phyloP scores from a whole-genome alignment of 1,140 invertebrate species.

The Thrips palmi region DNA sequence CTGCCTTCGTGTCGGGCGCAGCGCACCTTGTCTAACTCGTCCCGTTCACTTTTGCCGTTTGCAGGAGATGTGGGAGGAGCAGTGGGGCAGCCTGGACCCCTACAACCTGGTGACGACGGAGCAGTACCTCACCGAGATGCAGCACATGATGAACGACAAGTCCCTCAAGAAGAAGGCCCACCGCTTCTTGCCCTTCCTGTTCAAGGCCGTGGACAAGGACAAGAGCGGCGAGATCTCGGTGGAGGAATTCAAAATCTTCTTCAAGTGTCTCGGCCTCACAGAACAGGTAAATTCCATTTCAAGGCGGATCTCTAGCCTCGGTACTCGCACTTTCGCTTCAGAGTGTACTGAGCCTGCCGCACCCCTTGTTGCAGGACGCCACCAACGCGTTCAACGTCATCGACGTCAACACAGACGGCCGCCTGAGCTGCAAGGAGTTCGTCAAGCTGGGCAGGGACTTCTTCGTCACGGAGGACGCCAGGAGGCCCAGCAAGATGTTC shows the following conservation, averaged over 20 bases:
- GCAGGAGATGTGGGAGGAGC: slow-evolving; percentile 58
- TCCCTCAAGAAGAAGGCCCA: slow-evolving; percentile 49
- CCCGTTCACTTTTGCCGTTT: no score
- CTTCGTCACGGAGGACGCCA: slow-evolving; percentile 56
- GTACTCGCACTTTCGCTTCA: background rate
- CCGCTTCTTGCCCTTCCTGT: slow-evolving; percentile 55
- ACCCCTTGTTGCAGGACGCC: slow-evolving; percentile 32
- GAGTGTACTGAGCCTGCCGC: background rate
- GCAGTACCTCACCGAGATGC: slow-evolving; percentile 61
- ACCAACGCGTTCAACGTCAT: slow-evolving; percentile 54
- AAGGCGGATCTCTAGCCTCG: background rate
- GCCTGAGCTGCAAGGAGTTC: slow-evolving; percentile 55
- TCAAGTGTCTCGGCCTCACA: slow-evolving; percentile 50
- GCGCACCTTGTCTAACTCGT: no score
- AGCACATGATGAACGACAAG: slow-evolving; percentile 57
- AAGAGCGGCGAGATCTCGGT: slow-evolving; percentile 55
- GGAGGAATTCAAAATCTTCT: slow-evolving; percentile 66
- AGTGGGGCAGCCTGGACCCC: slow-evolving; percentile 61
- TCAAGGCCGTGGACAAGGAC: slow-evolving; percentile 69
- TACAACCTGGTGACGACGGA: slow-evolving; percentile 63
- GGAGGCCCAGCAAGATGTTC: slow-evolving; percentile 58
- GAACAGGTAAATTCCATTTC: slow-evolving; percentile 32
- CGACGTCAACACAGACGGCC: slow-evolving; percentile 56
- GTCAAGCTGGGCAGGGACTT: slow-evolving; percentile 57
- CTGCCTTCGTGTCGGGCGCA: no score